phyloP scores from a whole-genome alignment of 2,888 invertebrate species.

The Aspidiotus rigidus region DNA sequence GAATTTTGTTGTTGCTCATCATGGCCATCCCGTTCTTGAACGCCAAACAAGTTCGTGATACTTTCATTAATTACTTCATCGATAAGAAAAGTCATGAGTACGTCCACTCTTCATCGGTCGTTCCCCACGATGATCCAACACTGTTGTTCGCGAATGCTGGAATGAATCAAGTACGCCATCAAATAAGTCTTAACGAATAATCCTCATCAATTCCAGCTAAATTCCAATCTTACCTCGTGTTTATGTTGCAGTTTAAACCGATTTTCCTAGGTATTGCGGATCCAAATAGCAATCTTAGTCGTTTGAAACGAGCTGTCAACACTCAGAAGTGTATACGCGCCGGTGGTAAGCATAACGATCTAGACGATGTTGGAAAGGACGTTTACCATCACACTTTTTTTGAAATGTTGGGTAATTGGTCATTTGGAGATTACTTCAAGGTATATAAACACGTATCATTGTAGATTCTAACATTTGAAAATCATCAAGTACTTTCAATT shows the following conservation, averaged over 20 bases:
- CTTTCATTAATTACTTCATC: conserved; percentile 84
- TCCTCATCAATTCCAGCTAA: not conserved
- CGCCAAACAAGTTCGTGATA: conserved; percentile 70
- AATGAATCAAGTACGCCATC: conserved; percentile 76
- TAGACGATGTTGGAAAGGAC: conserved; percentile 99
- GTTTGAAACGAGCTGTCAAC: conserved; percentile 79
- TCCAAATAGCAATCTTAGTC: conserved; percentile 91
- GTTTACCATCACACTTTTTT: conserved; percentile 99
- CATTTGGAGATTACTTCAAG: conserved; percentile 99
- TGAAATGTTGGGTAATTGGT: conserved; percentile 99
- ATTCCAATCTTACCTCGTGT: not conserved
- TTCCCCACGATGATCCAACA: conserved; percentile 96
- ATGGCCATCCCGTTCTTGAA: conserved; percentile 38
- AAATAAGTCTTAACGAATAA: not conserved
- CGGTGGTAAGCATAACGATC: conserved; percentile 98
- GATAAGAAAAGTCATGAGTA: conserved; percentile 73
- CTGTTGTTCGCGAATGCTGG: conserved; percentile 96
- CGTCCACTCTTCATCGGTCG: conserved; percentile 94
- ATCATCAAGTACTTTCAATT: not conserved
- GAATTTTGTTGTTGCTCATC: not conserved
- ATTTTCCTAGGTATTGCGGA: conserved; percentile 94
- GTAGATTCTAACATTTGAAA: not conserved
- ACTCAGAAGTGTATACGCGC: conserved; percentile 99
- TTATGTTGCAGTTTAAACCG: conserved; percentile 69
- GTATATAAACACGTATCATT: conserved; percentile 41